phyloP scores from a whole-genome alignment of 37 sponge, comb jelly and placozoan species.

The Haliclona indistincta region DNA sequence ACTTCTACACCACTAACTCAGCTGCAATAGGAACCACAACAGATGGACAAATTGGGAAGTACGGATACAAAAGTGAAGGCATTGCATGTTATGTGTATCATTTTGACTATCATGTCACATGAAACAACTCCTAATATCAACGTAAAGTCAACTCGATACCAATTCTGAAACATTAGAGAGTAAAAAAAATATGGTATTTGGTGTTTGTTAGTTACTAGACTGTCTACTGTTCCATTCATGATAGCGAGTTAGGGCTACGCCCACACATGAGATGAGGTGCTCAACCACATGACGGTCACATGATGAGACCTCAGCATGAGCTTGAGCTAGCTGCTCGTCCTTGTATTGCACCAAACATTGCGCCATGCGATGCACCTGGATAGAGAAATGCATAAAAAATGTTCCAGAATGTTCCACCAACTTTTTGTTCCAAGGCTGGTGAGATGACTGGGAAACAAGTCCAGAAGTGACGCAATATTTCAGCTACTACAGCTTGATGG shows the following conservation, averaged over 20 bases:
- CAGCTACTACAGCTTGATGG: constrained; percentile 67
- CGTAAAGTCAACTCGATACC: too few relatives aligned
- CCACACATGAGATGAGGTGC: neutral
- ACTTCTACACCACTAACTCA: too few relatives aligned
- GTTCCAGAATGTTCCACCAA: neutral
- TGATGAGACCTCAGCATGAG: too few relatives aligned
- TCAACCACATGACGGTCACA: neutral
- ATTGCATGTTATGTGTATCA: too few relatives aligned
- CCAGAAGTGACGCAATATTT: constrained; percentile 94
- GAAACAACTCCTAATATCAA: too few relatives aligned
- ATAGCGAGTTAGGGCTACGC: neutral
- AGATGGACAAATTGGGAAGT: too few relatives aligned
- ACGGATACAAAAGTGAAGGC: too few relatives aligned
- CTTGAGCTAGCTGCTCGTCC: constrained; percentile 1
- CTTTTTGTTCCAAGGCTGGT: constrained; percentile 78
- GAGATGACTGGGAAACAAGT: constrained; percentile 79
- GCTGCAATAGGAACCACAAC: too few relatives aligned
- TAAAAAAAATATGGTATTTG: too few relatives aligned
- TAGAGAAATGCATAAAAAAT: neutral
- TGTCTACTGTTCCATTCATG: neutral
- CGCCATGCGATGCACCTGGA: constrained; percentile 18
- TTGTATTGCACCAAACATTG: constrained; percentile 19
- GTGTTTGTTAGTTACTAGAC: too few relatives aligned
- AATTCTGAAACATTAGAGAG: too few relatives aligned
- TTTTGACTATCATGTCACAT: too few relatives aligned